Evolutionary conservation across 2,888 invertebrate genomes (phyloP).

Genomic region (Eupithecia insigniata): DNA sequence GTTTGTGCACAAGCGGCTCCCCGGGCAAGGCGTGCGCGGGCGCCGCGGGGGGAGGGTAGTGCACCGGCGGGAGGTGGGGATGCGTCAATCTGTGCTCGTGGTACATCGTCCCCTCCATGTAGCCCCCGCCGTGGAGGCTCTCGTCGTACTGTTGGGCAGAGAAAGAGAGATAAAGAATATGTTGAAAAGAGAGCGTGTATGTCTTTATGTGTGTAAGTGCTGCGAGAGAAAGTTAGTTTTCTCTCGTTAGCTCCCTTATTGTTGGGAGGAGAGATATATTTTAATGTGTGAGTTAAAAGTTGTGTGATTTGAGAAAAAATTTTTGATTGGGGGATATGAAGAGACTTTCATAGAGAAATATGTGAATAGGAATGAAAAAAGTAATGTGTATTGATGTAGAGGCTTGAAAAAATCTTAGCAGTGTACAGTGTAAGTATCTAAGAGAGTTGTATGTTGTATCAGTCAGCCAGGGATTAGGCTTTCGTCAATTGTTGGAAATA

Average conservation of each 20-base stretch:
- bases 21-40: conserved; percentile 94
- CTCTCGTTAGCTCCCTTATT: no score
- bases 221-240: background rate
- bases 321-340: no score
- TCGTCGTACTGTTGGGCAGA: conserved; percentile 92
- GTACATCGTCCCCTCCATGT: conserved; percentile 92
- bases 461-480: background rate
- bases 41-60: conserved; percentile 94
- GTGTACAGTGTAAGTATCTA: no score
- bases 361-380: background rate
- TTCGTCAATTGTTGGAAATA: background rate
- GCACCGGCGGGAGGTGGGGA: conserved; percentile 87
- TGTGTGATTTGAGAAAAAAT: no score
- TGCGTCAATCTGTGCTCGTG: conserved; percentile 93
- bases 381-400: background rate
- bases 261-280: no score
- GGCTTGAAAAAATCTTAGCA: background rate
- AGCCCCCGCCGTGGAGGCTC: conserved; percentile 92
- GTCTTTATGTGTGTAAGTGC: background rate
- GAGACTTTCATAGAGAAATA: background rate
- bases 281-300: no score
- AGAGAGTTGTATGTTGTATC: background rate
- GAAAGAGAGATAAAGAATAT: conserved; percentile 22
- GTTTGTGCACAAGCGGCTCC: conserved; percentile 96
- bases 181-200: background rate